Percentiles rank a stretch among this genome's conserved stretches.
Conservation (phyloP, 2,888 invertebrate genomes). For the Orthonevra nobilis region DNA sequence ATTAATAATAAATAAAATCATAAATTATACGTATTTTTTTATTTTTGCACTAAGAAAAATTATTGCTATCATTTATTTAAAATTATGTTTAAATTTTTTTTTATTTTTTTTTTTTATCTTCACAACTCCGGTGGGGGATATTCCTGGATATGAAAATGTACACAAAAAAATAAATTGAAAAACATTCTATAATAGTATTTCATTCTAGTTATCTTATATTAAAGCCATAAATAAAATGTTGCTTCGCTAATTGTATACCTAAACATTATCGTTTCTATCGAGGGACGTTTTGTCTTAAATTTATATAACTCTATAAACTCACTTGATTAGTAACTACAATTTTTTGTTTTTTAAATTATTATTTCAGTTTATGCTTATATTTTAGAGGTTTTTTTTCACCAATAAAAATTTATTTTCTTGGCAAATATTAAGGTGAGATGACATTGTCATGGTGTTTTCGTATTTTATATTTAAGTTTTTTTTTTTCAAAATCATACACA, state of each 20-base stretch:
- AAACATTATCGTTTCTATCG: constrained; percentile 20
- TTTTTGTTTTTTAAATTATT: constrained; percentile 6
- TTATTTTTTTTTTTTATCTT: constrained; percentile 15
- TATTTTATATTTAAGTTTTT: constrained; percentile 5
- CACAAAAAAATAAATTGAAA: constrained; percentile 36
- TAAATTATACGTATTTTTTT: not conserved
- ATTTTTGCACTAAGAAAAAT: constrained; percentile 29
- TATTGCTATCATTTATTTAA: constrained; percentile 31
- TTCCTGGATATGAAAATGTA: constrained; percentile 69
- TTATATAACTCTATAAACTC: constrained; percentile 3
- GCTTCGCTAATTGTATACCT: constrained; percentile 26
- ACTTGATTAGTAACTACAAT: constrained; percentile 5
- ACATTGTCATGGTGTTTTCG: constrained; percentile 29
- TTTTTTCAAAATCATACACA: constrained; percentile 6
- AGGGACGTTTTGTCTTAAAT: constrained; percentile 60
- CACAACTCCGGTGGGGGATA: constrained; percentile 68
- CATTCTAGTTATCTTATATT: constrained; percentile 18
- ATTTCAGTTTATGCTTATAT: constrained; percentile 13
- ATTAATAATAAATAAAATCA: constrained; percentile 2
- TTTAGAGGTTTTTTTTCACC: not conserved
- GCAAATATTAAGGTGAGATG: constrained; percentile 12
- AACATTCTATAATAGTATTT: not conserved
- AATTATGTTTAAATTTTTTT: not conserved
- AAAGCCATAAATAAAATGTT: constrained; percentile 30
- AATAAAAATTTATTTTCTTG: constrained; percentile 1